Conservation (phyloP, 1,140 invertebrate genomes). For the Hirudo medicinalis region DNA sequence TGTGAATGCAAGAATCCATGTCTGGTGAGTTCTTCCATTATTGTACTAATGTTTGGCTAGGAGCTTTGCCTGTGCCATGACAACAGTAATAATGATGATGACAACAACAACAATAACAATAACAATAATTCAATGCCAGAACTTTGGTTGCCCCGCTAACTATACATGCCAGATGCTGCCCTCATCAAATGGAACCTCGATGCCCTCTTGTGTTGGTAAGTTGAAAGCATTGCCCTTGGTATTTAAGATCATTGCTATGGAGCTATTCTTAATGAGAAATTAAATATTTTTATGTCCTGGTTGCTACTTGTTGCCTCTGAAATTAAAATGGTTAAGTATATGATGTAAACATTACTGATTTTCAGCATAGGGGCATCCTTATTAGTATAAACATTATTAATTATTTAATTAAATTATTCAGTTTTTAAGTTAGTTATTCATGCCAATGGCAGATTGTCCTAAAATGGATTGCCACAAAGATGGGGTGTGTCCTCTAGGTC, state of each 20-base stretch:
- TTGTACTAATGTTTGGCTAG: too few relatives aligned
- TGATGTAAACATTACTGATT: neutral
- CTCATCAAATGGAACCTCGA: neutral
- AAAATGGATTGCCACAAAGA: neutral
- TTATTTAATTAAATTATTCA: too few relatives aligned
- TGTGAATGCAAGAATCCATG: constrained; percentile 5
- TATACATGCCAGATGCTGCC: neutral
- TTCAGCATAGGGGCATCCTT: neutral
- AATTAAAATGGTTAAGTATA: neutral
- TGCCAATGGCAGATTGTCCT: neutral
- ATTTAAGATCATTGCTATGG: neutral
- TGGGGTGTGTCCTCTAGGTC: neutral
- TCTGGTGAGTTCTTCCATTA: neutral
- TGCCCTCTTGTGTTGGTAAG: neutral
- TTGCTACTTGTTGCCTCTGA: neutral
- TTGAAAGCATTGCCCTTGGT: neutral
- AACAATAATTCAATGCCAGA: neutral
- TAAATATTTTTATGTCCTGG: neutral
- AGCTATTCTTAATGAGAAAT: neutral
- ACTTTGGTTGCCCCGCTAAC: constrained; percentile 1
- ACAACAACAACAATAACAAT: too few relatives aligned
- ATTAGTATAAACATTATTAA: neutral
- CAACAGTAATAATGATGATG: too few relatives aligned
- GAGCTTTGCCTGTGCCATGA: too few relatives aligned
- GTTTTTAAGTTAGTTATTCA: too few relatives aligned